Evolutionary conservation across 2,888 invertebrate species (phyloP).

Genomic region (Pegoplata infirma): DNA sequence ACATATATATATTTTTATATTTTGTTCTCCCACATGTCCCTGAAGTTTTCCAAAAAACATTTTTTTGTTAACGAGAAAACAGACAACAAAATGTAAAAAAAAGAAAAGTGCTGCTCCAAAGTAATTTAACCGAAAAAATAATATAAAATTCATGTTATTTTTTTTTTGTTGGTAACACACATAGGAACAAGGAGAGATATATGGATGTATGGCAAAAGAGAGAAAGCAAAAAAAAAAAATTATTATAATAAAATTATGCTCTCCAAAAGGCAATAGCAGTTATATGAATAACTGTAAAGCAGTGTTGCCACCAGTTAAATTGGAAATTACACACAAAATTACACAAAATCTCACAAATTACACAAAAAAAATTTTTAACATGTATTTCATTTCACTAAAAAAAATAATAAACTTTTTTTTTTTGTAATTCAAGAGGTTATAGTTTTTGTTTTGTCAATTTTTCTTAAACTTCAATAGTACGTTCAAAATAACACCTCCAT

Average conservation of each 20-base stretch:
- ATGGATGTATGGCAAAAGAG: too few species aligned
- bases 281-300: not conserved
- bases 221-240: constrained; percentile 18
- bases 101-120: constrained; percentile 21
- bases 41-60: constrained; percentile 30
- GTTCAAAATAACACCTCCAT: too few species aligned
- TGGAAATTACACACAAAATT: too few species aligned
- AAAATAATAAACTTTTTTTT: too few species aligned
- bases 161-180: not conserved
- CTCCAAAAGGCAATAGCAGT: constrained; percentile 1
- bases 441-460: too few species aligned
- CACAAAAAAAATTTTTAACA: too few species aligned
- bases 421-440: too few species aligned
- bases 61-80: not conserved
- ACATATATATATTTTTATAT: constrained; percentile 23
- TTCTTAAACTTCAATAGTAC: too few species aligned
- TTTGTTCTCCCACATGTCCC: constrained; percentile 44
- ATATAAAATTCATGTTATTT: not conserved
- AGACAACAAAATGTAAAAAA: not conserved
- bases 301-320: too few species aligned
- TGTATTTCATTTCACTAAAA: too few species aligned
- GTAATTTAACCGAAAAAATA: constrained; percentile 5
- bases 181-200: too few species aligned
- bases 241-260: constrained; percentile 17
- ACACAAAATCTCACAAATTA: too few species aligned